Evolutionary conservation across 2,888 invertebrate genomes (phyloP).

Genomic region (Oxytorus armatus): DNA sequence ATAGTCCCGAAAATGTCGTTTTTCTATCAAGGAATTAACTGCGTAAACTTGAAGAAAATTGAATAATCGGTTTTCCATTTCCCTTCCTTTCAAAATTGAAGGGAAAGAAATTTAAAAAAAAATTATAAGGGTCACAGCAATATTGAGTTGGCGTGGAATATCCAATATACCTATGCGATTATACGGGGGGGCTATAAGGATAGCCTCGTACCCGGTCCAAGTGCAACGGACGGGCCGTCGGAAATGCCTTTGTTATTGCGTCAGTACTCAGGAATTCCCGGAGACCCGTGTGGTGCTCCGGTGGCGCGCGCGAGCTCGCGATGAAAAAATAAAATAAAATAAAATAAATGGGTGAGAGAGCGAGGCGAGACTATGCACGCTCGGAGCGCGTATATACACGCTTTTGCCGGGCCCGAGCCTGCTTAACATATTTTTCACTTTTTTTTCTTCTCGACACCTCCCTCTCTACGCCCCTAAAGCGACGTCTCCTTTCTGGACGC

Average conservation of each 20-base stretch:
- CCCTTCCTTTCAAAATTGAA: too few species aligned
- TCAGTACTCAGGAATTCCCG: slow-evolving; percentile 82
- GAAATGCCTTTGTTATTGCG: slow-evolving; percentile 83
- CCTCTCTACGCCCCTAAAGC: slow-evolving; percentile 6
- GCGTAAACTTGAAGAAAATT: too few species aligned
- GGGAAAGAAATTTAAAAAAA: too few species aligned
- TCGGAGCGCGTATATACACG: slow-evolving; percentile 15
- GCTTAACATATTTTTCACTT: slow-evolving; percentile 60
- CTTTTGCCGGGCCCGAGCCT: slow-evolving; percentile 24
- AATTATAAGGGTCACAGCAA: not conserved
- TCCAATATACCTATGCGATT: not conserved
- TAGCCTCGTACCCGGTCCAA: slow-evolving; percentile 73
- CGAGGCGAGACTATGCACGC: slow-evolving; percentile 37
- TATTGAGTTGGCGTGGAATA: too few species aligned
- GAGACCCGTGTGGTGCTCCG: slow-evolving; percentile 64
- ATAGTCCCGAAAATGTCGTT: too few species aligned
- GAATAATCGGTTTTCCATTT: too few species aligned
- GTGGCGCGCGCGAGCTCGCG: slow-evolving; percentile 21
- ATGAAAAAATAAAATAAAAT: slow-evolving; percentile 35
- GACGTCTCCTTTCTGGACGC: not conserved
- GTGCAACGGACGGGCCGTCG: slow-evolving; percentile 80
- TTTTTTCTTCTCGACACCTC: slow-evolving; percentile 47
- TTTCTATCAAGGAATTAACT: too few species aligned
- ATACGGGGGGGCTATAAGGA: slow-evolving; percentile 7
- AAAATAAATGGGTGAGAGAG: not conserved